A percentile compares a stretch with the other conserved stretches of the same genome.
Evolutionary conservation across 1,140 invertebrate species (phyloP).

Genomic region (Anoplolepis gracilipes): DNA sequence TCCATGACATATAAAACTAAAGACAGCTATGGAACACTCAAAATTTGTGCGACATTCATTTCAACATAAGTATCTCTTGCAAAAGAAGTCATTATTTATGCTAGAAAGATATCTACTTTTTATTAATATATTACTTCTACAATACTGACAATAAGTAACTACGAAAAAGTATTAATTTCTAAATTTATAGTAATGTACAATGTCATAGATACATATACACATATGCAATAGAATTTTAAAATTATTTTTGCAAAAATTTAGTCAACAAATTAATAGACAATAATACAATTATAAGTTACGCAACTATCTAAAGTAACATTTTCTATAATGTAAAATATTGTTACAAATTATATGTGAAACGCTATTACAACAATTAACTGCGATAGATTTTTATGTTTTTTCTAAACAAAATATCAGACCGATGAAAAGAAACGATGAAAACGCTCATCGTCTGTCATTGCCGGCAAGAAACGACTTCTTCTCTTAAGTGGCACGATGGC

Average conservation of each 20-base stretch:
- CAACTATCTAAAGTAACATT: neutral
- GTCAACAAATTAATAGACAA: neutral
- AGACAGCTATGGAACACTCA: neutral
- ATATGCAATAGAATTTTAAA: neutral
- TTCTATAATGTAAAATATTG: neutral
- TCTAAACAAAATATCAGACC: slow-evolving; percentile 5
- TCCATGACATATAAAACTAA: slow-evolving; percentile 33
- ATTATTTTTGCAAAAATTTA: neutral
- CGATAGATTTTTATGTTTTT: neutral
- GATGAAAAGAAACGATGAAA: slow-evolving; percentile 11
- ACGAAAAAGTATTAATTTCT: slow-evolving; percentile 1
- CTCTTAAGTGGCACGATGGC: slow-evolving; percentile 81
- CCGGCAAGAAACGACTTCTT: slow-evolving; percentile 46
- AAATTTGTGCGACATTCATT: slow-evolving; percentile 1
- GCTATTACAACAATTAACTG: neutral
- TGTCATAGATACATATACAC: neutral
- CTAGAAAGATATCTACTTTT: neutral
- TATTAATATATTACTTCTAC: neutral
- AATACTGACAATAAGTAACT: too few species aligned
- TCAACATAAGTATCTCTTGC: slow-evolving; percentile 22
- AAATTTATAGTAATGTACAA: neutral
- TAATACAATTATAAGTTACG: neutral
- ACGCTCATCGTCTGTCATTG: slow-evolving; percentile 53
- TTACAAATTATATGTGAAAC: neutral
- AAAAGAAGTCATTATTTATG: slow-evolving; percentile 33